Percentiles rank a stretch among this genome's conserved stretches.
phyloP scores from a whole-genome alignment of 1,140 invertebrate genomes.

The Lethocerus indicus region DNA sequence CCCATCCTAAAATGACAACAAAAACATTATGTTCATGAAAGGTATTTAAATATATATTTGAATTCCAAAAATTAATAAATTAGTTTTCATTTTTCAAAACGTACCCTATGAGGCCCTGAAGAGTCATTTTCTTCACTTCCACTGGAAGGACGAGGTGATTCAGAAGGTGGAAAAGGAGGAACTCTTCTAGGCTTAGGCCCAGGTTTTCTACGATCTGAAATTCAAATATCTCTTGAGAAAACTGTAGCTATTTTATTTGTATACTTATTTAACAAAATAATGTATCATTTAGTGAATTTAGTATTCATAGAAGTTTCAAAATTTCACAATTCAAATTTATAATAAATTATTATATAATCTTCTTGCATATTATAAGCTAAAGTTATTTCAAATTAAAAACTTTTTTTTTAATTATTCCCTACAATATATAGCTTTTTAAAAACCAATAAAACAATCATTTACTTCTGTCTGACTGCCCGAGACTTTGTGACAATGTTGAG shows the following conservation, averaged over 20 bases:
- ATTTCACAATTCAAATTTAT: slow-evolving; percentile 2
- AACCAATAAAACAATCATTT: slow-evolving; percentile 7
- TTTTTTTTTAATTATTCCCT: neutral
- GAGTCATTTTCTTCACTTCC: slow-evolving; percentile 49
- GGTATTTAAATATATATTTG: neutral
- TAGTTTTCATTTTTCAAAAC: neutral
- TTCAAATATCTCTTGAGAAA: no score
- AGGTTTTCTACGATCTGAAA: slow-evolving; percentile 46
- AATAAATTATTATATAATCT: neutral
- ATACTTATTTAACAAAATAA: neutral
- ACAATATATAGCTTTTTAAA: neutral
- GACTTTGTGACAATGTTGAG: slow-evolving; percentile 16
- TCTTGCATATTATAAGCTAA: neutral
- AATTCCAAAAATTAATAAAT: neutral
- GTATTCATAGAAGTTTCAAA: neutral
- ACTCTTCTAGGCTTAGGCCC: slow-evolving; percentile 51
- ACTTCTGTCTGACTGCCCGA: slow-evolving; percentile 21
- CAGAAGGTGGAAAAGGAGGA: slow-evolving; percentile 31
- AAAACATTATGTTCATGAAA: neutral
- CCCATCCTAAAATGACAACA: slow-evolving; percentile 36
- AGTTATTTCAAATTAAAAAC: neutral
- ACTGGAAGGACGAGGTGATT: slow-evolving; percentile 37
- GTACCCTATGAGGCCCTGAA: slow-evolving; percentile 16
- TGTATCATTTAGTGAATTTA: neutral
- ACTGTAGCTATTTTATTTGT: no score